Evolutionary conservation across 2,888 invertebrate genomes (phyloP), one percentile per base, ranked within the genome.

Genomic region (Sarcophaga subvicina): DNA sequence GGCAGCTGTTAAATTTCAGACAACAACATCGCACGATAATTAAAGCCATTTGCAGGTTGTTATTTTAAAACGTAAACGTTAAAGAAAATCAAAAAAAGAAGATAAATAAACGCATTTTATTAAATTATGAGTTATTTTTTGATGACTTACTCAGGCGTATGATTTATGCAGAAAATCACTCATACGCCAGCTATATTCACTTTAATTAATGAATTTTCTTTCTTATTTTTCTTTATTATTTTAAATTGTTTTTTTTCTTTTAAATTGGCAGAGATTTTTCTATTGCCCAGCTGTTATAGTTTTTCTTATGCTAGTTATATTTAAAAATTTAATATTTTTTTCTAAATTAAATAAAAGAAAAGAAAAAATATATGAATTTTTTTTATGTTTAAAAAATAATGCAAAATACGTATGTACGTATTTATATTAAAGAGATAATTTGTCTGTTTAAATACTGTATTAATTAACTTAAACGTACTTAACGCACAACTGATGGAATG

Each of bases 1-100:
- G 45, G 2, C 63, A 75, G 63, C 63, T 62, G 72, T 62, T 73
- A 45, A 62, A 45, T 17, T 66, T 66, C 4, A 66, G 25, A 27
- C n/a, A 37, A 72, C 5, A 20, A 72, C 2, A 20, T 37, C 2
- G 11, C 27, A 12, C 12, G 0, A n/a, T 71, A 60, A 60, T 60
- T 60, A 37, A 72, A 59, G 27, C 6, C 11, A 37, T 27, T 60
- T 60, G n/a, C 11, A 72, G 45, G 62, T 69, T 67, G 66, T 37
- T 66, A 66, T 66, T 6, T n/a, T 37, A 6, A 37, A 66, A 37
- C 17, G 8, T 10, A 37, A 37, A 10, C 37, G 37, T 37, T 37
- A 37, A 37, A 37, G 37, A 37, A 12, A 25, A 64, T 1, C 11
- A 67, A 17, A 12, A 4, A 22, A 47, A 69, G 20, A 47, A n/a